phyloP scores from a whole-genome alignment of 1,140 invertebrate species.

The Diorhabda sublineata region DNA sequence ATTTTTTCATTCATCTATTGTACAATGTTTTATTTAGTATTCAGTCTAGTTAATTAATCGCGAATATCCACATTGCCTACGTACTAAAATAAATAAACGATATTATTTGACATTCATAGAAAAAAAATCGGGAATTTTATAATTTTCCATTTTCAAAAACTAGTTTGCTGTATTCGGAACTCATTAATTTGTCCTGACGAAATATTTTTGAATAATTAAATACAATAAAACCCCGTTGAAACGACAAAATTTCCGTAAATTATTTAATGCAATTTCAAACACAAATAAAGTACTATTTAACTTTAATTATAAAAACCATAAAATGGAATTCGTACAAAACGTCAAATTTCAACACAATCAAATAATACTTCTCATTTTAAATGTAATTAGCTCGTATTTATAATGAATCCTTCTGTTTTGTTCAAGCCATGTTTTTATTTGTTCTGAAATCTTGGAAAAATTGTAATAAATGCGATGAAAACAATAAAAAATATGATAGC shows the following conservation, averaged over 20 bases:
- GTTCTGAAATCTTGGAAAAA: no score
- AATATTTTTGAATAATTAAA: constrained; percentile 21
- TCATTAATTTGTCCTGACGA: constrained; percentile 19
- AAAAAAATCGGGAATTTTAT: not conserved
- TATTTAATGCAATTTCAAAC: constrained; percentile 31
- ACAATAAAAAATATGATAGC: no score
- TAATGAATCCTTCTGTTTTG: not conserved
- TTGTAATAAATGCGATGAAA: no score
- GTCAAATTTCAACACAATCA: not conserved
- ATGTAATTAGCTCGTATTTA: not conserved
- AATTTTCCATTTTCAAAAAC: constrained; percentile 6
- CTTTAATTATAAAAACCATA: constrained; percentile 26
- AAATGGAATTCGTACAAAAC: not conserved
- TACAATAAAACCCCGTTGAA: constrained; percentile 18
- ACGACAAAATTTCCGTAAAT: constrained; percentile 19
- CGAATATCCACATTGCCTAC: no score
- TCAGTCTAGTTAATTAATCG: no score
- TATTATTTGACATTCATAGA: no score
- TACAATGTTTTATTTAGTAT: no score
- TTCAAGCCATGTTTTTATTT: not conserved
- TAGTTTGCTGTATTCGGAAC: constrained; percentile 15
- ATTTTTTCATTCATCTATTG: no score
- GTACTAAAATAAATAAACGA: no score
- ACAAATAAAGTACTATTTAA: constrained; percentile 29
- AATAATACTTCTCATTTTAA: not conserved